Base-by-base conservation (phyloP, 2,113 vertebrate species). In the Rattus rattus region DNA sequence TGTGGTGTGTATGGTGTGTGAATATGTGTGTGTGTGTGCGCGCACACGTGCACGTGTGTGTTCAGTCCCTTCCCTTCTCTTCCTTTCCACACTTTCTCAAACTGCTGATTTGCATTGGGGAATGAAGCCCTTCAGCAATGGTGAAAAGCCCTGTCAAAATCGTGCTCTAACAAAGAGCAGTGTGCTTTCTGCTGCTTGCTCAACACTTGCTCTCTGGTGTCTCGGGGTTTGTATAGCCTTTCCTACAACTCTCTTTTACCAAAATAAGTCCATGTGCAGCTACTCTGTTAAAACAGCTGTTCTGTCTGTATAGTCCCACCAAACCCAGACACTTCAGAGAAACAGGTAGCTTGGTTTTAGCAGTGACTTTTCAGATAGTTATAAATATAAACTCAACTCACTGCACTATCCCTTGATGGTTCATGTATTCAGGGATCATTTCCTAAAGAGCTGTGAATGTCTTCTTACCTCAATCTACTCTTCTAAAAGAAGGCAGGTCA, bases 391-490 rank as follows among this genome's bases (percentile, higher is more conserved):
- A 92, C 65, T 94, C 36, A 89, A 8, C 90, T 96, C 73, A 59
- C 92, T 90, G 30, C 47, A 61, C 91, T 96, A 69, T 95, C 91
- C 22, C 54, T 76, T 96, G 75, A 33, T 75, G 65, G 56, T 90
- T 88, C 77, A 93, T 83, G 75, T 88, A 85, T 49, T 94, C n/a
- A 85, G 84, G 49, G 0, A 26, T 80, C 49, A 87, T 95, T 96
- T 98, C 84, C 76, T 91, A 73, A 94, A 39, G 93, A 63, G n/a
- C 73, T 90, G 95, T 97, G 43, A 61, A 94, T 93, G 90, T 94
- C 89, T 79, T 69, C 63, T 98, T 5, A 67, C 91, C 96, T 28
- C 95, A 28, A 49, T 52, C 47, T 43, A 26, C 56, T 63, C 24
- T 63, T 63, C 56, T 36, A 36, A 52, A 87, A 20, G 14, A 36